Conservation (phyloP, 2,797 vertebrate species). For the Geotrypetes seraphini region DNA sequence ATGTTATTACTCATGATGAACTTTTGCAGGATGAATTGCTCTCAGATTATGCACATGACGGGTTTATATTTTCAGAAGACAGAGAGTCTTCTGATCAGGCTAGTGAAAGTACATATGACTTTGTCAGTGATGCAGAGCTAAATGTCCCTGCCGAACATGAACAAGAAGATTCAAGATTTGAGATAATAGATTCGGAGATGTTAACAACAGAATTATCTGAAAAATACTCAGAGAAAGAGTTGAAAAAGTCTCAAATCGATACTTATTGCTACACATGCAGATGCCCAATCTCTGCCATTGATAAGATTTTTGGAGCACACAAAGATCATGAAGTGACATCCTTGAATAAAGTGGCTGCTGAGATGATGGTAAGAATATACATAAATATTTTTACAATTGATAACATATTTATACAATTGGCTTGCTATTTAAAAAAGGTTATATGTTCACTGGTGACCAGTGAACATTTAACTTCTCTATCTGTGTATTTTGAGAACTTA, state of each 20-base stretch:
- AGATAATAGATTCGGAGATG: constrained; percentile 65
- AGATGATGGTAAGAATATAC: constrained; percentile 67
- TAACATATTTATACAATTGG: not conserved
- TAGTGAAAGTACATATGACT: constrained; percentile 35
- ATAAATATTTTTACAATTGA: not conserved
- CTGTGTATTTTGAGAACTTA: too few relatives aligned
- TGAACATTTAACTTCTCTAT: not conserved
- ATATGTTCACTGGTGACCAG: not conserved
- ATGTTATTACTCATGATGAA: constrained; percentile 63
- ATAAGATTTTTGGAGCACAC: constrained; percentile 63
- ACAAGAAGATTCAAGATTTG: constrained; percentile 62
- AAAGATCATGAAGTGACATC: constrained; percentile 63
- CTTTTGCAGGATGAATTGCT: constrained; percentile 40
- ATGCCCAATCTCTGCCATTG: constrained; percentile 65
- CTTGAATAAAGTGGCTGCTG: constrained; percentile 67
- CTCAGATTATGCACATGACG: constrained; percentile 33
- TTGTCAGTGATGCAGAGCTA: constrained; percentile 34
- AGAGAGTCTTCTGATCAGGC: constrained; percentile 36
- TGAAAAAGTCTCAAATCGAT: constrained; percentile 63
- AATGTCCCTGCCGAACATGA: constrained; percentile 46
- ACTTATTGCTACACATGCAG: constrained; percentile 78
- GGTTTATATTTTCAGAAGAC: constrained; percentile 39
- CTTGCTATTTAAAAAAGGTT: not conserved
- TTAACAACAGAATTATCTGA: constrained; percentile 35
- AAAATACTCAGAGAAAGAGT: constrained; percentile 42